phyloP scores from a whole-genome alignment of 2,888 invertebrate genomes.

The Aethes cnicana region DNA sequence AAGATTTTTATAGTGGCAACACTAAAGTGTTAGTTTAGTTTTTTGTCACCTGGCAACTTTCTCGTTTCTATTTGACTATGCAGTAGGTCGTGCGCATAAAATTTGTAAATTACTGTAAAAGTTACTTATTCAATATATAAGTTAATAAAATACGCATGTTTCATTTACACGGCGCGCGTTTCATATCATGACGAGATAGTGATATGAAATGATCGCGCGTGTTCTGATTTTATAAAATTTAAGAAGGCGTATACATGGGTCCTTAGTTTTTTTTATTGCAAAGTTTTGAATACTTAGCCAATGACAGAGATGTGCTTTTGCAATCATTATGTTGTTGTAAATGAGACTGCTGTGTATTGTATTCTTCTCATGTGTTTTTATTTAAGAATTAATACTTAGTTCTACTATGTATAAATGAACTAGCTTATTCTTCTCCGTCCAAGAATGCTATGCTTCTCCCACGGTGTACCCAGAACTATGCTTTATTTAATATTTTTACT shows the following conservation, averaged over 20 bases:
- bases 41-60: too few species aligned
- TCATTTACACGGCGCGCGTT: too few species aligned
- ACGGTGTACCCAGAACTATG: conserved; percentile 46
- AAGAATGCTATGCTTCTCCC: conserved; percentile 65
- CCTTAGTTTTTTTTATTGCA: neutral
- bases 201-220: too few species aligned
- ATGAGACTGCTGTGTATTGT: conserved; percentile 51
- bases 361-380: conserved; percentile 17
- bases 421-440: conserved; percentile 47
- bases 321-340: conserved; percentile 57
- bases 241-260: neutral
- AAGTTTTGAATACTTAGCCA: conserved; percentile 43
- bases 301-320: conserved; percentile 52
- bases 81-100: too few species aligned
- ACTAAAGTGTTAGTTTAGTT: too few species aligned
- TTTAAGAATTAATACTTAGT: conserved; percentile 1
- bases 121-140: too few species aligned
- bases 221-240: too few species aligned
- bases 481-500: conserved; percentile 36
- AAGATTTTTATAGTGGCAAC: too few species aligned
- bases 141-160: too few species aligned
- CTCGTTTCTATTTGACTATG: too few species aligned
- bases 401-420: neutral
- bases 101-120: too few species aligned
- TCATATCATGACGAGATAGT: too few species aligned